phyloP scores from a whole-genome alignment of 1,140 invertebrate genomes.

The Trachymyrmex septentrionalis region DNA sequence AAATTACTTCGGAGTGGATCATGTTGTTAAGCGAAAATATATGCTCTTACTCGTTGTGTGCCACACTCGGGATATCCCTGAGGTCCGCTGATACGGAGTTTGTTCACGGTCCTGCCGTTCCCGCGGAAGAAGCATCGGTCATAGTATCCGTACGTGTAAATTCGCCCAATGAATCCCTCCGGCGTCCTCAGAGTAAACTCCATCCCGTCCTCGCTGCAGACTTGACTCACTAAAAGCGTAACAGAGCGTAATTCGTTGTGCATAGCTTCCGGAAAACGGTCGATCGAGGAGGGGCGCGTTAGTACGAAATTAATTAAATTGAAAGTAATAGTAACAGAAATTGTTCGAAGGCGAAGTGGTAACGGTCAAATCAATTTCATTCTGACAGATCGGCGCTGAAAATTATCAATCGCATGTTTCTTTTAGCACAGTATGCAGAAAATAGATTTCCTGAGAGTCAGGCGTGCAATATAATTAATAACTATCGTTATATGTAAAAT shows the following conservation, averaged over 20 bases:
- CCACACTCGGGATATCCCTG: slow-evolving; percentile 97
- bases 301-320: background rate
- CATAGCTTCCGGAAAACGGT: slow-evolving; percentile 5
- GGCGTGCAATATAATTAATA: no score
- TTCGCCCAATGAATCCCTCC: slow-evolving; percentile 95
- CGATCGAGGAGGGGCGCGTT: background rate
- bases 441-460: no score
- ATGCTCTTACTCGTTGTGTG: slow-evolving; percentile 88
- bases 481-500: no score
- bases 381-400: background rate
- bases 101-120: slow-evolving; percentile 94
- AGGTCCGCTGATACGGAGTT: slow-evolving; percentile 94
- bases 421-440: background rate
- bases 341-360: background rate
- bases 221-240: slow-evolving; percentile 92
- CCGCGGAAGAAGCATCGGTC: slow-evolving; percentile 96
- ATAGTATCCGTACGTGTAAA: slow-evolving; percentile 97
- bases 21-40: slow-evolving; percentile 12
- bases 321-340: background rate
- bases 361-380: background rate
- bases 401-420: background rate
- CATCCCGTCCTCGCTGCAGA: slow-evolving; percentile 97
- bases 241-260: slow-evolving; percentile 47
- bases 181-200: slow-evolving; percentile 95
- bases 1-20: slow-evolving; percentile 2